Base-by-base conservation (phyloP, 1,140 invertebrate genomes). In the Sweltsa coloradensis region DNA sequence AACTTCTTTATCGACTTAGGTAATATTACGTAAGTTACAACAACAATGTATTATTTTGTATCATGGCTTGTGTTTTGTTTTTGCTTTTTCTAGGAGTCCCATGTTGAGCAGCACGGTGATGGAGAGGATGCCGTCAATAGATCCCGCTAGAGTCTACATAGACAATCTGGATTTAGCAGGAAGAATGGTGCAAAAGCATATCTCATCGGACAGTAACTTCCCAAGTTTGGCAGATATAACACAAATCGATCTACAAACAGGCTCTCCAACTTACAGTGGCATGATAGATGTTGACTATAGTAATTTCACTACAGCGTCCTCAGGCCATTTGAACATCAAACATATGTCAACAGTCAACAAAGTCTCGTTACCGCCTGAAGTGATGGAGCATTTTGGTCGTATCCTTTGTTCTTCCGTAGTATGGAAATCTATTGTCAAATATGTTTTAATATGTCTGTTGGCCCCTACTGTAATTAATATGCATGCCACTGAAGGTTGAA, bases 381-480 rank as follows among this genome's bases (percentile, higher is more conserved):
- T 97, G 49, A 77, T 93, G 64, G 89, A 96, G 67, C 88, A 95
- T 63, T 92, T 94, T 74, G 78, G 81, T 54, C 86, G 88, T 91
- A 87, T 83, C 81, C 78, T 85, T 81, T 75, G 53, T 40, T 16
- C 34, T 41, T 23, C 16, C n/a, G n/a, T n/a, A n/a, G n/a, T n/a
- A n/a, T n/a, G n/a, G n/a, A n/a, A n/a, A n/a, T n/a, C n/a, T n/a
- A n/a, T n/a, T n/a, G n/a, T n/a, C n/a, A n/a, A n/a, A n/a, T n/a
- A n/a, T n/a, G n/a, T n/a, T n/a, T n/a, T n/a, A n/a, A n/a, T n/a
- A n/a, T n/a, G n/a, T n/a, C n/a, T n/a, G n/a, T n/a, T n/a, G n/a
- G n/a, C n/a, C n/a, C n/a, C n/a, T n/a, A n/a, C n/a, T n/a, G n/a
- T n/a, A n/a, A n/a, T n/a, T n/a, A n/a, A n/a, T n/a, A n/a, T n/a